A percentile compares a stretch with the other conserved stretches of the same genome.
Evolutionary conservation across 2,797 vertebrate genomes (phyloP).

Genomic region (Rhinoraja longicauda): DNA sequence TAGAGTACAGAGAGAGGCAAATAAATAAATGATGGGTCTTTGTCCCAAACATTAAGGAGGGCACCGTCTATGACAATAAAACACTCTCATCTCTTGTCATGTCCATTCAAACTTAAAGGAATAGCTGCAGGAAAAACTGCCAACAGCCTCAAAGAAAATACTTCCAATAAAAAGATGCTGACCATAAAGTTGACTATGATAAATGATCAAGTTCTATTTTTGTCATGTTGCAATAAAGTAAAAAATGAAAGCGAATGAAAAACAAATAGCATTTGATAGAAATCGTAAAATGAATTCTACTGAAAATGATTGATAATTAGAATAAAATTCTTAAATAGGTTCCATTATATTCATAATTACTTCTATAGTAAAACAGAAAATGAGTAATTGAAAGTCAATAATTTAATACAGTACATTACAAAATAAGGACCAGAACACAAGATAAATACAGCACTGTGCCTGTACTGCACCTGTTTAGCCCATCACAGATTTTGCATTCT

Average conservation of each 20-base stretch:
- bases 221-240: neutral
- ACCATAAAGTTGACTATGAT: neutral
- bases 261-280: neutral
- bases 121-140: too few species aligned
- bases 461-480: constrained; percentile 50
- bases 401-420: constrained; percentile 50
- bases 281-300: neutral
- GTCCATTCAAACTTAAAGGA: too few species aligned
- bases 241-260: neutral
- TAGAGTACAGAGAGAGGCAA: too few species aligned
- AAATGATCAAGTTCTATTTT: neutral
- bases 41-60: too few species aligned
- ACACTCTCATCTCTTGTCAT: too few species aligned
- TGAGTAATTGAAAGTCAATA: constrained; percentile 48
- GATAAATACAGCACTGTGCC: constrained; percentile 49
- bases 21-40: too few species aligned
- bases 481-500: constrained; percentile 30
- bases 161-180: neutral
- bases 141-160: neutral
- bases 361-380: constrained; percentile 45
- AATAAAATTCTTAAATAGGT: constrained; percentile 52
- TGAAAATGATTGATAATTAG: constrained; percentile 52
- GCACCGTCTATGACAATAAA: too few species aligned
- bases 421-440: constrained; percentile 50
- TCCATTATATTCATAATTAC: constrained; percentile 46